Conservation (phyloP, 1,140 invertebrate genomes). For the Aethina tumida region DNA sequence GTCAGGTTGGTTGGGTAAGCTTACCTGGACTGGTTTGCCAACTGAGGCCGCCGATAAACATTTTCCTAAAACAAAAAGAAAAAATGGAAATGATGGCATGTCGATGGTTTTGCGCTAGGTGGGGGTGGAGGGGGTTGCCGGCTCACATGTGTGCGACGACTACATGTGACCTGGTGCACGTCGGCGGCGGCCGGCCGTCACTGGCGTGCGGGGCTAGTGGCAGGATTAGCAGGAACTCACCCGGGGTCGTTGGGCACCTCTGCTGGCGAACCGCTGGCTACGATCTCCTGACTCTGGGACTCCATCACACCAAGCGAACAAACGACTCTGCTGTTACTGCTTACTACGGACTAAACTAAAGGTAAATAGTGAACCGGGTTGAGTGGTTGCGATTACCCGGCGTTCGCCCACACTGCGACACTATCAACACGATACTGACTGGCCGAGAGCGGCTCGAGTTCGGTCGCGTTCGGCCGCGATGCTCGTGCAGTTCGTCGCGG, state of each 20-base stretch:
- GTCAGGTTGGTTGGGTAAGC: no score
- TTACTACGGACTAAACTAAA: conserved; percentile 54
- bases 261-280: conserved; percentile 56
- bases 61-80: conserved; percentile 79
- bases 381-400: conserved; percentile 50
- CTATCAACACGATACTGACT: conserved; percentile 63
- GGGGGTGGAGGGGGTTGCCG: conserved; percentile 10
- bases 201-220: not conserved
- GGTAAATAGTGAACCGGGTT: conserved; percentile 47
- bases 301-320: conserved; percentile 51
- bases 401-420: conserved; percentile 53
- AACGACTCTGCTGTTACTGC: conserved; percentile 19
- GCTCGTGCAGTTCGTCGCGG: conserved; percentile 21
- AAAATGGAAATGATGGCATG: conserved; percentile 7
- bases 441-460: conserved; percentile 24
- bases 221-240: conserved; percentile 46
- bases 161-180: conserved; percentile 15
- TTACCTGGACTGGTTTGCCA: conserved; percentile 99
- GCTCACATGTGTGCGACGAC: conserved; percentile 11
- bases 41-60: conserved; percentile 99
- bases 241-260: conserved; percentile 85
- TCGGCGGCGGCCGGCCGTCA: not conserved
- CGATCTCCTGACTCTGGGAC: conserved; percentile 60
- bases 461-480: conserved; percentile 23
- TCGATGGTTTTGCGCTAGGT: not conserved